Evolutionary conservation across 2,888 invertebrate genomes (phyloP).

Genomic region (Dryobotodes eremita): DNA sequence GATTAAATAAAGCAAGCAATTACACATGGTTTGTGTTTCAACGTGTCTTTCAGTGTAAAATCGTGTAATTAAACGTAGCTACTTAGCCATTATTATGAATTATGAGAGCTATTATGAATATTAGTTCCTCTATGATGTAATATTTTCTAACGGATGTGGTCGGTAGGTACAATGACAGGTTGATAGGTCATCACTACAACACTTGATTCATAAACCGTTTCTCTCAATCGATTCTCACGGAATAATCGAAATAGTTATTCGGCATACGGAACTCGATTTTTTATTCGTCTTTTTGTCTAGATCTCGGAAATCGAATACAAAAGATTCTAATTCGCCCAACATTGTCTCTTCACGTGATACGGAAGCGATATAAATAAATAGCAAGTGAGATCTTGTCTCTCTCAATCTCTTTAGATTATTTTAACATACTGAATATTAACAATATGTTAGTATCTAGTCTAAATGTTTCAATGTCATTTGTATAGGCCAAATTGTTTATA

Average conservation of each 20-base stretch:
- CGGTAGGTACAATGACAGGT: background rate
- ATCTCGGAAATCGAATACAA: slow-evolving; percentile 36
- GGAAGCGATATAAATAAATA: slow-evolving; percentile 55
- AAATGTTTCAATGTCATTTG: slow-evolving; percentile 13
- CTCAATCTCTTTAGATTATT: no score
- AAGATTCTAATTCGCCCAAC: slow-evolving; percentile 38
- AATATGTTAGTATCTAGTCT: background rate
- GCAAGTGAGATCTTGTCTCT: slow-evolving; percentile 63
- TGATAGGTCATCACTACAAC: slow-evolving; percentile 27
- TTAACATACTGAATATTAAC: slow-evolving; percentile 4
- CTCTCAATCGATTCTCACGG: slow-evolving; percentile 20
- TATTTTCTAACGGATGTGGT: slow-evolving; percentile 4
- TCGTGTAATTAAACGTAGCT: background rate
- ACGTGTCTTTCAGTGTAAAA: background rate
- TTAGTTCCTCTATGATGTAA: slow-evolving; percentile 3
- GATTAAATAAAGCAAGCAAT: background rate
- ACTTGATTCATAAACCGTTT: background rate
- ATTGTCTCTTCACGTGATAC: slow-evolving; percentile 46
- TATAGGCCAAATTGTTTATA: background rate
- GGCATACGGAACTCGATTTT: slow-evolving; percentile 41
- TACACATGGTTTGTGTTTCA: background rate
- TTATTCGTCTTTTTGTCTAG: slow-evolving; percentile 20
- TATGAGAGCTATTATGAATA: background rate
- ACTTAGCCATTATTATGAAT: background rate
- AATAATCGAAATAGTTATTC: slow-evolving; percentile 7